These are phyloP conservation scores for Clivina fossor DNA, from an alignment of 2,888 invertebrate species.

Conservation along the genomic window DNA sequence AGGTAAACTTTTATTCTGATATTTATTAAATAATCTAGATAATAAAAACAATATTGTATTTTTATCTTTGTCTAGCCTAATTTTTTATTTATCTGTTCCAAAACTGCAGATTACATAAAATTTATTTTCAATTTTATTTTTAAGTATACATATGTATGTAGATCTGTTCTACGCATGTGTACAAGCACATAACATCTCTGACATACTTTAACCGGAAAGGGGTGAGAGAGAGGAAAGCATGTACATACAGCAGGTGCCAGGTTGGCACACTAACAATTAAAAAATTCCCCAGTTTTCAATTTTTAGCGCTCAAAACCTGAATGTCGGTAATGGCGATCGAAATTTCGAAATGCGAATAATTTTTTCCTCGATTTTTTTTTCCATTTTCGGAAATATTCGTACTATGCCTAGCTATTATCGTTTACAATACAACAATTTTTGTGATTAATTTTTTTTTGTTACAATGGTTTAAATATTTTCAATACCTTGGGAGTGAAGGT, in stretches of 20 bases:
- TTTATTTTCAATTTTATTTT: background rate
- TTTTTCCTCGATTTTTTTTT: constrained; percentile 1
- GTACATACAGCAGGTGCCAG: too few relatives aligned
- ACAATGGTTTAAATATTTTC: constrained; percentile 16
- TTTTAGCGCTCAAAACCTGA: constrained; percentile 12
- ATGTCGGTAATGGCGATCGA: constrained; percentile 10
- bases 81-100: too few relatives aligned
- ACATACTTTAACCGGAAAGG: background rate
- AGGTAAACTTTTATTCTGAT: too few relatives aligned
- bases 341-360: constrained; percentile 15
- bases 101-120: too few relatives aligned
- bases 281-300: constrained; percentile 3
- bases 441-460: constrained; percentile 23
- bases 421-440: constrained; percentile 12
- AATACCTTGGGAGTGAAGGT: too few relatives aligned
- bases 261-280: constrained; percentile 3
- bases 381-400: constrained; percentile 20
- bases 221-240: too few relatives aligned
- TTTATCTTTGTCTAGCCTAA: too few relatives aligned
- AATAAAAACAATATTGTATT: too few relatives aligned
- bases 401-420: constrained; percentile 12
- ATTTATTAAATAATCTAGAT: too few relatives aligned
- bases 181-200: background rate
- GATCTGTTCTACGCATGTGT: background rate
- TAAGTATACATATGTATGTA: background rate